Evolutionary conservation across 2,888 invertebrate species (phyloP).

Genomic region (Allacma fusca): DNA sequence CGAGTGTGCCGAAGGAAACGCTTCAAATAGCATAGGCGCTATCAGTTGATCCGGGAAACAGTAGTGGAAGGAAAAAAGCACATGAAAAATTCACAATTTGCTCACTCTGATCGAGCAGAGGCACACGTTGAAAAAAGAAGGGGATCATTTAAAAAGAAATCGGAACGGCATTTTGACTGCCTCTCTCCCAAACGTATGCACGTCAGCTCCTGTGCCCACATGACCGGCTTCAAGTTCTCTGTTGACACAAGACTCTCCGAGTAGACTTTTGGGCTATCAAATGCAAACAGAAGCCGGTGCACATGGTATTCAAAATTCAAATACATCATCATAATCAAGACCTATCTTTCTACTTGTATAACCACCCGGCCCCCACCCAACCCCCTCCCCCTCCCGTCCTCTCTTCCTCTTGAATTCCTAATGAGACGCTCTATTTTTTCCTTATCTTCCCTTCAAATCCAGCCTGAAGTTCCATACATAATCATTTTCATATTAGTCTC

Average conservation of each 20-base stretch:
- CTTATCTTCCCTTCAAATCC: constrained; percentile 8
- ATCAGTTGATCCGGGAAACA: constrained; percentile 25
- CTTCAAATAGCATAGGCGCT: not conserved
- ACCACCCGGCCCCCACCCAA: not conserved
- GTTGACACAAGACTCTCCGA: constrained; percentile 34
- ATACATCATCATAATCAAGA: constrained; percentile 33
- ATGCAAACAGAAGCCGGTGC: constrained; percentile 23
- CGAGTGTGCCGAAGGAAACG: too few relatives aligned
- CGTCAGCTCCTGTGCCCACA: not conserved
- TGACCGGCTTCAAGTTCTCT: constrained; percentile 14
- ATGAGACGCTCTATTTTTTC: constrained; percentile 26
- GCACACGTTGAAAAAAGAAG: constrained; percentile 29
- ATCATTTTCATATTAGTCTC: constrained; percentile 33
- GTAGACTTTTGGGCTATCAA: constrained; percentile 14
- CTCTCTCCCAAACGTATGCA: not conserved
- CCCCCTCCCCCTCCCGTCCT: not conserved
- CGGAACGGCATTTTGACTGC: constrained; percentile 27
- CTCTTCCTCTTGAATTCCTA: constrained; percentile 28
- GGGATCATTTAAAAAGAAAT: constrained; percentile 33
- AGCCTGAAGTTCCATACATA: constrained; percentile 1
- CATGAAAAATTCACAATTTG: constrained; percentile 40
- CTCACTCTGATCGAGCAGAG: constrained; percentile 30
- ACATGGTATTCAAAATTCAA: constrained; percentile 31
- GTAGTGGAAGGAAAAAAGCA: constrained; percentile 10
- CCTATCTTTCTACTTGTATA: constrained; percentile 14